phyloP scores from a whole-genome alignment of 92 coral and sea anemone species.

The Blastomussa wellsi region DNA sequence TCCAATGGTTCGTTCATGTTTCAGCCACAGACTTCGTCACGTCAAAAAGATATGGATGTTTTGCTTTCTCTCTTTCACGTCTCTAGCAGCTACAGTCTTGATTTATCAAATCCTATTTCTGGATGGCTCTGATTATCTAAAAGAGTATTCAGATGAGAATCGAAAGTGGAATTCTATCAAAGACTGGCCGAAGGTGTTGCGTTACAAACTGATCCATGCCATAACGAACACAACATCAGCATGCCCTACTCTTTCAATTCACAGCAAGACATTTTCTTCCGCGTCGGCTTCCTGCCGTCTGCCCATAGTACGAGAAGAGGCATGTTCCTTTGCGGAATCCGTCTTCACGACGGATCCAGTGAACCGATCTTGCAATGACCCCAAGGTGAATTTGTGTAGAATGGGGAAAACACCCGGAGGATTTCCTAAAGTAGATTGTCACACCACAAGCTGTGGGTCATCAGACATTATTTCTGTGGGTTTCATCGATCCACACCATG shows the following conservation, averaged over 20 bases:
- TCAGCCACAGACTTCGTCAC: background rate
- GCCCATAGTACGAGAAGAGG: constrained; percentile 33
- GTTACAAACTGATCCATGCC: constrained; percentile 5
- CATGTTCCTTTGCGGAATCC: constrained; percentile 29
- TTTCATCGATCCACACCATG: constrained; percentile 39
- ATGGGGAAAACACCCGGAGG: constrained; percentile 13
- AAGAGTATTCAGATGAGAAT: background rate
- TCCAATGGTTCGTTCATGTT: constrained; percentile 28
- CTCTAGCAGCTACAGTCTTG: constrained; percentile 18
- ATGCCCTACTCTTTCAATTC: constrained; percentile 35
- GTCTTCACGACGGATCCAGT: constrained; percentile 23
- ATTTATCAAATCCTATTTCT: constrained; percentile 25
- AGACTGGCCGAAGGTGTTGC: constrained; percentile 18
- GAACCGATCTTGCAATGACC: constrained; percentile 19
- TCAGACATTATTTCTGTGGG: constrained; percentile 50
- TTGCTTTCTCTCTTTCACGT: constrained; percentile 10
- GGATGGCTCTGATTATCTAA: constrained; percentile 35
- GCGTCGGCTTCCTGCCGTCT: constrained; percentile 29
- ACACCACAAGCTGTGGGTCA: constrained; percentile 42
- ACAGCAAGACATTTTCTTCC: background rate
- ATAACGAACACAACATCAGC: constrained; percentile 5
- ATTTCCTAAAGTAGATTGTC: constrained; percentile 36
- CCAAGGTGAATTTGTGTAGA: constrained; percentile 37
- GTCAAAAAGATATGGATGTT: constrained; percentile 15
- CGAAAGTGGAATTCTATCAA: constrained; percentile 26